Evolutionary conservation across 2,888 invertebrate species (phyloP).

Genomic region (Dichetophora obliterata): DNA sequence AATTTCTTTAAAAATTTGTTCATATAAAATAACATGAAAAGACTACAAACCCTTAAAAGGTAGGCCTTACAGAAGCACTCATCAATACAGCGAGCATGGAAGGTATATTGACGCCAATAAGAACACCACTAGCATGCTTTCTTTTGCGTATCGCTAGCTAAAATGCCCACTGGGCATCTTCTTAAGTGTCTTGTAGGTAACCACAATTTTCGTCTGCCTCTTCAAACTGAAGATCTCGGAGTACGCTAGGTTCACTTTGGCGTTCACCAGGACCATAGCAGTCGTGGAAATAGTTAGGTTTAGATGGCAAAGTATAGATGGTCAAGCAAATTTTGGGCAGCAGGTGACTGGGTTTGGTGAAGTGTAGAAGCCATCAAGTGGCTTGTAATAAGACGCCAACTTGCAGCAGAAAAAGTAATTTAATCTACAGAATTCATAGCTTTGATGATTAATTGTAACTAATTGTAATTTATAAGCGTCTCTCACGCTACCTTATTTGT

Average conservation of each 20-base stretch:
- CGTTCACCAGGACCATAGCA: not conserved
- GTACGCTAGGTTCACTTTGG: not conserved
- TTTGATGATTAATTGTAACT: conserved; percentile 43
- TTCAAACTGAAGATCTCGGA: not conserved
- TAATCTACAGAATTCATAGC: not conserved
- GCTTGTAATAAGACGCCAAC: not conserved
- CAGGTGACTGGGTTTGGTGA: not conserved
- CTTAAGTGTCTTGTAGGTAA: conserved; percentile 8
- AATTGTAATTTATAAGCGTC: conserved; percentile 41
- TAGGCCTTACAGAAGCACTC: too few relatives aligned
- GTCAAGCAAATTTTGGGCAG: not conserved
- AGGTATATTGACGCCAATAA: too few relatives aligned
- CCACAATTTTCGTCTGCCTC: not conserved
- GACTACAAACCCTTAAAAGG: too few relatives aligned
- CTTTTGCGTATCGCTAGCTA: too few relatives aligned
- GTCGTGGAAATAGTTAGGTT: not conserved
- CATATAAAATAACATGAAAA: too few relatives aligned
- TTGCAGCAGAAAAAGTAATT: not conserved
- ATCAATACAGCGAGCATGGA: too few relatives aligned
- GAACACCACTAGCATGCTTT: too few relatives aligned
- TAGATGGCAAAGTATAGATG: not conserved
- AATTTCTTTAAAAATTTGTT: too few relatives aligned
- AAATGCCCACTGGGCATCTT: too few relatives aligned
- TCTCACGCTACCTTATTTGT: not conserved
- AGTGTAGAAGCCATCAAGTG: not conserved